A percentile compares a stretch with the other conserved stretches of the same genome.
These are phyloP conservation scores for Melopsittacus undulatus DNA, from an alignment of 2,797 vertebrate genomes.

Conservation along the genomic window DNA sequence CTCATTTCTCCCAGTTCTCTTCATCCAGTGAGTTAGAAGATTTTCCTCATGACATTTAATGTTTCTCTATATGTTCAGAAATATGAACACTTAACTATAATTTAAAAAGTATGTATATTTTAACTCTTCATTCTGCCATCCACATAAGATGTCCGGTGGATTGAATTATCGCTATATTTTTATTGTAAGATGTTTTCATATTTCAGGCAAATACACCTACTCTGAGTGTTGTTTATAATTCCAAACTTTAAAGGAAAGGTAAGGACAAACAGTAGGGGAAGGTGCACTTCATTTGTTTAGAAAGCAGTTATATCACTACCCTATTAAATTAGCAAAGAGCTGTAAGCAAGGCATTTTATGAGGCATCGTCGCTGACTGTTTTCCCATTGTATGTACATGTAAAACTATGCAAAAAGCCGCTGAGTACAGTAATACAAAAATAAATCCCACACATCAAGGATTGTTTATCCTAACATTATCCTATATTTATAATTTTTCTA, in stretches of 20 bases:
- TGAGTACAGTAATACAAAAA: background rate
- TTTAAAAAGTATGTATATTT: background rate
- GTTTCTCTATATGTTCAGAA: background rate
- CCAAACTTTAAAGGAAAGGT: background rate
- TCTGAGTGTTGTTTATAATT: background rate
- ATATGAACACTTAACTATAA: background rate
- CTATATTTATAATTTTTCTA: background rate
- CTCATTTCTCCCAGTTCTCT: background rate
- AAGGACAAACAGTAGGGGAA: background rate
- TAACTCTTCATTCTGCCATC: background rate
- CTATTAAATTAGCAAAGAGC: background rate
- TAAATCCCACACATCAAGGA: background rate
- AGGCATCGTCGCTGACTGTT: background rate
- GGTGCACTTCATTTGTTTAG: background rate
- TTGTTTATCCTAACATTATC: background rate
- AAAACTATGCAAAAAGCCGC: background rate
- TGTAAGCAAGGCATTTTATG: background rate
- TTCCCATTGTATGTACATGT: background rate
- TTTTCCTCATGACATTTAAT: background rate
- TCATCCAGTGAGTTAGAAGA: background rate
- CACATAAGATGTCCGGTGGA: background rate
- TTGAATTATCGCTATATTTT: background rate
- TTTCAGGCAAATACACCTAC: background rate
- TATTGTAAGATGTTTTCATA: background rate
- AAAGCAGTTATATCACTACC: background rate